Percentiles rank a stretch among this genome's conserved stretches.
These are phyloP conservation scores for Carassius gibelio DNA, from an alignment of 2,113 vertebrate genomes.

Conservation along the genomic window DNA sequence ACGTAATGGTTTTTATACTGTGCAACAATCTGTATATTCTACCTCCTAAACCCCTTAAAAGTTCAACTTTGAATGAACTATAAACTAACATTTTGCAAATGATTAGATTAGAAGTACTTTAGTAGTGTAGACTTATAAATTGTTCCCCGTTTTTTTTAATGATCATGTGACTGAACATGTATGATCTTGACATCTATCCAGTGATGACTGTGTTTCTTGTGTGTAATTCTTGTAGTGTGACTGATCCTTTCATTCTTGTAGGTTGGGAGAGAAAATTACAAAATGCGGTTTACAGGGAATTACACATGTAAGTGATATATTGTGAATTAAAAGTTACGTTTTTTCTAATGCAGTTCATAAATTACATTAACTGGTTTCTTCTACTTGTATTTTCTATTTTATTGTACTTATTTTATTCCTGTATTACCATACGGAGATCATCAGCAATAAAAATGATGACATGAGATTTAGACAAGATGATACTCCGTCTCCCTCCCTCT, in stretches of 20 bases:
- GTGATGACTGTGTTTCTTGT: background rate
- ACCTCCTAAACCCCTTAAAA: no score
- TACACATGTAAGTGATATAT: constrained; percentile 84
- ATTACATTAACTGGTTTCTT: background rate
- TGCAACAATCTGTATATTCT: no score
- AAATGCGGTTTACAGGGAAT: constrained; percentile 95
- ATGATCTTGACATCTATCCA: background rate
- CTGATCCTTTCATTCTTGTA: constrained; percentile 65
- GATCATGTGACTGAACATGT: no score
- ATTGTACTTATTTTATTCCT: background rate
- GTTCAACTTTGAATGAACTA: no score
- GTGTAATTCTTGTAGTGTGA: background rate
- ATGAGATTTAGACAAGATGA: background rate
- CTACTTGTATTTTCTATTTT: background rate
- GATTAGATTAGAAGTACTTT: no score
- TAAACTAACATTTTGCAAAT: no score
- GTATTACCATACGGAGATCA: background rate
- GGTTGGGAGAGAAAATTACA: constrained; percentile 97
- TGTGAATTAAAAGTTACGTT: background rate
- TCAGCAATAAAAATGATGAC: background rate
- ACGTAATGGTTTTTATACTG: no score
- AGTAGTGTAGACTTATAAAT: no score
- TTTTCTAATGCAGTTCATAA: background rate
- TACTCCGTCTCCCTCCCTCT: background rate
- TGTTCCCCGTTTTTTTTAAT: no score